Conservation (phyloP, 2,888 invertebrate species). For the Phengaris arion region DNA sequence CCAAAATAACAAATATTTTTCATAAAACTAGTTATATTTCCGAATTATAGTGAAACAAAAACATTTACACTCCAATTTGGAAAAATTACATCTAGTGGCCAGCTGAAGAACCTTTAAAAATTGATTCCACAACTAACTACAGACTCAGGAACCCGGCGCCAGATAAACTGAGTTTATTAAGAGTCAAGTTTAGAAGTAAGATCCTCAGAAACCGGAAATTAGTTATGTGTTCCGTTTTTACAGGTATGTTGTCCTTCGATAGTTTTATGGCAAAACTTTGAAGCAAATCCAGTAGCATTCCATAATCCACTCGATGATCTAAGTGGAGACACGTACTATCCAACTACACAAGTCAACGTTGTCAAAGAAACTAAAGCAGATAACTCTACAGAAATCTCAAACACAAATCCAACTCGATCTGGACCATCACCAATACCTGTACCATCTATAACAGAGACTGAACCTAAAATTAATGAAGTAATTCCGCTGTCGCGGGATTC, state of each 20-base stretch:
- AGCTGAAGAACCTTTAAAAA: too few species aligned
- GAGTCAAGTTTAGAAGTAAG: too few species aligned
- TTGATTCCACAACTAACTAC: too few species aligned
- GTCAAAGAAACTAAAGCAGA: background rate
- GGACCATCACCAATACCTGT: background rate
- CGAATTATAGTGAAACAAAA: too few species aligned
- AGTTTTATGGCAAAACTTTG: constrained; percentile 39
- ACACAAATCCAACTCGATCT: background rate
- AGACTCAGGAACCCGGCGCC: too few species aligned
- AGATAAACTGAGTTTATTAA: too few species aligned
- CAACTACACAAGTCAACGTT: constrained; percentile 1
- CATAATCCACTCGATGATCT: constrained; percentile 24
- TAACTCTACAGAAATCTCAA: background rate
- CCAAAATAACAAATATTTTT: too few species aligned
- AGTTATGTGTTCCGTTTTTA: background rate
- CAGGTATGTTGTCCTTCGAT: constrained; percentile 46
- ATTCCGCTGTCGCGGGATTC: background rate
- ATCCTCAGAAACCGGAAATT: too few species aligned
- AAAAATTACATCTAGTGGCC: too few species aligned
- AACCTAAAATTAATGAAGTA: background rate
- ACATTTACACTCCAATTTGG: too few species aligned
- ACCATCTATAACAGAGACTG: background rate
- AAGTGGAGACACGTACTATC: constrained; percentile 4
- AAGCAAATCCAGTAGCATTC: constrained; percentile 35
- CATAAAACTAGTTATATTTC: too few species aligned